phyloP scores from a whole-genome alignment of 2,888 invertebrate species.

The Clitarchus hookeri region DNA sequence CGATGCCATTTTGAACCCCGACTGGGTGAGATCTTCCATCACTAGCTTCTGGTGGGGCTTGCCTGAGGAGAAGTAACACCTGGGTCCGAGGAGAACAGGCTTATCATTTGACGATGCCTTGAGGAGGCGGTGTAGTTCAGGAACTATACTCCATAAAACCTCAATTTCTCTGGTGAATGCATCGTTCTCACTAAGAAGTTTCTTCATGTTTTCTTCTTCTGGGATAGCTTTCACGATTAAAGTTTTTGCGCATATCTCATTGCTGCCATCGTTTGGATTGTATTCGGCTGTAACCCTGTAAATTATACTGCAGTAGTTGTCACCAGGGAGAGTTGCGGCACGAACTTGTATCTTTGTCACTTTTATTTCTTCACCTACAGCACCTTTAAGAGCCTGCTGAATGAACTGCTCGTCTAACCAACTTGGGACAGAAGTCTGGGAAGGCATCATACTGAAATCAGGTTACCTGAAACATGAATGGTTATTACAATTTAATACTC shows the following conservation, averaged over 20 bases:
- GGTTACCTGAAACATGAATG: neutral
- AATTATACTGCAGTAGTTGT: neutral
- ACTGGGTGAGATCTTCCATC: neutral
- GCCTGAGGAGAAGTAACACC: neutral
- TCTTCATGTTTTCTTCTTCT: neutral
- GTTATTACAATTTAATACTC: too few species aligned
- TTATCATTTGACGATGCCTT: neutral
- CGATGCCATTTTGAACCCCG: neutral
- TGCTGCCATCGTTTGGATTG: neutral
- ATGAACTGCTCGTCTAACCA: conserved; percentile 10
- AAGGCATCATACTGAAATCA: neutral
- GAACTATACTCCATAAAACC: neutral
- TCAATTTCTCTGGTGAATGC: neutral
- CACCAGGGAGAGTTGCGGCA: neutral
- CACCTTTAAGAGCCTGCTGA: neutral
- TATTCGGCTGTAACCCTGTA: neutral
- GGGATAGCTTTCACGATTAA: neutral
- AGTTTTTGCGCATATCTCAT: neutral
- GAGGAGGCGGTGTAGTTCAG: neutral
- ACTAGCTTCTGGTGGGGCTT: neutral
- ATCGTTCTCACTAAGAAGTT: neutral
- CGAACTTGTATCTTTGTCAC: neutral
- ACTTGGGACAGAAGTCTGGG: neutral
- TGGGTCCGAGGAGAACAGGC: neutral
- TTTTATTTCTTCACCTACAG: neutral